A percentile compares a stretch with the other conserved stretches of the same genome.
phyloP scores from a whole-genome alignment of 2,888 invertebrate species.

The Lepidocyrtoides sp. region DNA sequence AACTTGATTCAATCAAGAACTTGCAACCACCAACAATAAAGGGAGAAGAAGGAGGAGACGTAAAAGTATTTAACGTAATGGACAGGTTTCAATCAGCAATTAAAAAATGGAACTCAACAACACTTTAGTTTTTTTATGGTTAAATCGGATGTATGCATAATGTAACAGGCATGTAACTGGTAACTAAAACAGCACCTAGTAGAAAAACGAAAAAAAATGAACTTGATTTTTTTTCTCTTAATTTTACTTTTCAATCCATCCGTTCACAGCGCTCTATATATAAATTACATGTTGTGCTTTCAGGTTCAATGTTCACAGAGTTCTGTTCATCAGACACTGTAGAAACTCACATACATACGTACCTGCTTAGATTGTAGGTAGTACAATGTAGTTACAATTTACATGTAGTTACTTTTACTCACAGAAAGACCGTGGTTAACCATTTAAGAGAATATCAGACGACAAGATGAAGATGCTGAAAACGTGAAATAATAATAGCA shows the following conservation, averaged over 20 bases:
- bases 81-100: slow-evolving; percentile 74
- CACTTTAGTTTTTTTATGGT: slow-evolving; percentile 14
- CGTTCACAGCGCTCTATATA: slow-evolving; percentile 4
- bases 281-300: neutral
- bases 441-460: slow-evolving; percentile 37
- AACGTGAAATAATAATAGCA: slow-evolving; percentile 59
- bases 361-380: too few relatives aligned
- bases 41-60: slow-evolving; percentile 15
- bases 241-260: slow-evolving; percentile 22
- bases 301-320: neutral
- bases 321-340: too few relatives aligned
- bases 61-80: slow-evolving; percentile 61
- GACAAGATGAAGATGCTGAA: slow-evolving; percentile 55
- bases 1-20: neutral
- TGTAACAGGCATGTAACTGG: too few relatives aligned
- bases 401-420: neutral
- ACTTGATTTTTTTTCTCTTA: slow-evolving; percentile 67
- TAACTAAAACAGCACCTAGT: slow-evolving; percentile 7
- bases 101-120: slow-evolving; percentile 70
- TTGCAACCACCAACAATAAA: neutral
- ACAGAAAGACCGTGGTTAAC: neutral
- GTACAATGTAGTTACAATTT: too few relatives aligned
- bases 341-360: too few relatives aligned
- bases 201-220: slow-evolving; percentile 18
- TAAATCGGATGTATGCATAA: slow-evolving; percentile 21